Base-by-base conservation (phyloP, 2,797 vertebrate genomes). In the Artibeus lituratus region DNA sequence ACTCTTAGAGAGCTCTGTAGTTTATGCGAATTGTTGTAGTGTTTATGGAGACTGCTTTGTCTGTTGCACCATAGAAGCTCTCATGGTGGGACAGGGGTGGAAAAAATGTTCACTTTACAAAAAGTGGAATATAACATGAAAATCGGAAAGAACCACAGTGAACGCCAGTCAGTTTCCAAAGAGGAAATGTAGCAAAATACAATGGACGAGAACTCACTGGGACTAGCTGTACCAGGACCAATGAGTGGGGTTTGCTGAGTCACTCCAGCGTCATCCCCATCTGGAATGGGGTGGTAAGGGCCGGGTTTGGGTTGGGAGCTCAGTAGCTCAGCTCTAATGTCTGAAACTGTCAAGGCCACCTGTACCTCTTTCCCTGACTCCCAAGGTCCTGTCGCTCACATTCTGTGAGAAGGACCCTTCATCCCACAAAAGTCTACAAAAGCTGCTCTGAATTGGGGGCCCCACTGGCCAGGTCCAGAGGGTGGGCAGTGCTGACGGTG, bases 141-240 rank as follows among this genome's bases (percentile, higher is more conserved):
- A 91, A 95, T 81, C 83, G 93, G 39, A 42, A 72, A 39, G 82
- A 72, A 51, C 37, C 92, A 88, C 70, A 95, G 93, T 90, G 97
- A 97, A 98, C 97, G 94, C 95, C 97, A 96, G 81, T 94, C 95
- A 96, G 42, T 95, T 97, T 98, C 96, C 84, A 88, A 97, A 97
- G 94, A 95, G 96, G 92, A 97, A 97, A 97, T 94, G 94, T 84
- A 85, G 42, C 96, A 65, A 94, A 96, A 53, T 95, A 86, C 97
- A 96, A 95, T 55, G 94, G 96, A 37, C 24, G 29, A 10, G 84
- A 70, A 15, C 19, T 42, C 44, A 1, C 4, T 26, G 21, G 47
- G 15, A 77, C 4, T 39, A 49, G 47, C 19, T 15, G 21, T 14
- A 9, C 9, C 39, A 55, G 37, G 4, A 26, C 22, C 47, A 53